phyloP scores from a whole-genome alignment of 2,888 invertebrate genomes.

The Chirona hameri region DNA sequence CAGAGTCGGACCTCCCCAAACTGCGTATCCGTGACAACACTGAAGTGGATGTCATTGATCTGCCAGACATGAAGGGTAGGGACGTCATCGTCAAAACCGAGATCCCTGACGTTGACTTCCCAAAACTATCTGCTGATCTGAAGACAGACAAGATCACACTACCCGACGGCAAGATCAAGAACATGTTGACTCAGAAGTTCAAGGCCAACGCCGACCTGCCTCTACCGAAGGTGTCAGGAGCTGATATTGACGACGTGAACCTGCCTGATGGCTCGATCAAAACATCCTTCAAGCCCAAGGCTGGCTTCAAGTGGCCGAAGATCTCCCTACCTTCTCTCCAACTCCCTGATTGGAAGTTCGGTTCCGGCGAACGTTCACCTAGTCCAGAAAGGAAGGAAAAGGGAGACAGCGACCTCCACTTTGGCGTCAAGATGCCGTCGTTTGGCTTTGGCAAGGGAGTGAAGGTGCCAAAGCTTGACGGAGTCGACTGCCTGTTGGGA shows the following conservation, averaged over 20 bases:
- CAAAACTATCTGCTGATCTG: not conserved
- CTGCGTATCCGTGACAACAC: not conserved
- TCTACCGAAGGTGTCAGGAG: constrained; percentile 31
- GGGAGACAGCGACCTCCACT: not conserved
- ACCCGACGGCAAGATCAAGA: not conserved
- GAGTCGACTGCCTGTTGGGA: not conserved
- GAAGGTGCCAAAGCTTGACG: not conserved
- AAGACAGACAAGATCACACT: not conserved
- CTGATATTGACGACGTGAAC: constrained; percentile 31
- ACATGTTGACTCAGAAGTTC: constrained; percentile 26
- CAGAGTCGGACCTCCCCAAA: not conserved
- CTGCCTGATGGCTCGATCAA: constrained; percentile 23
- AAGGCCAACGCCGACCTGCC: constrained; percentile 31
- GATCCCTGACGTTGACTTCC: not conserved
- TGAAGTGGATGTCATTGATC: not conserved
- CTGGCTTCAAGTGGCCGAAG: not conserved
- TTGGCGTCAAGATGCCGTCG: not conserved
- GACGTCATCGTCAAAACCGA: not conserved
- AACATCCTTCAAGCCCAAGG: constrained; percentile 2
- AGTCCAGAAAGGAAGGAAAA: not conserved
- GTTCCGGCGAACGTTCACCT: not conserved
- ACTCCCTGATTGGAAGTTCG: not conserved
- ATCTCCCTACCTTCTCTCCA: not conserved
- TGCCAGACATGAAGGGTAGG: constrained; percentile 4
- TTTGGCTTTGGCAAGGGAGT: not conserved